Evolutionary conservation across 2,113 vertebrate genomes (phyloP).

Genomic region (Chloebia gouldiae): DNA sequence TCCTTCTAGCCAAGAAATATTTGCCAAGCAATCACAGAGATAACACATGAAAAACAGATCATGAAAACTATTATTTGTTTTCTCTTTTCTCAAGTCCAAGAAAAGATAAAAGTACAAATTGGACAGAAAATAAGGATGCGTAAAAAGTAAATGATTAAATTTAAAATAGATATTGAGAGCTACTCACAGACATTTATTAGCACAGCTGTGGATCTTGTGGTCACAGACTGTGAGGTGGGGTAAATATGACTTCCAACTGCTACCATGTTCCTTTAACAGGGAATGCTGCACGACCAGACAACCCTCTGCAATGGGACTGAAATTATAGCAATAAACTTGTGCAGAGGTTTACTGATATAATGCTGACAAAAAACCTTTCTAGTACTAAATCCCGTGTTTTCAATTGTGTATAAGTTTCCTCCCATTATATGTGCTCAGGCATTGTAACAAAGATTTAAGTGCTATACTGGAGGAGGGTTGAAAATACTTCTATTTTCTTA

Average conservation of each 20-base stretch:
- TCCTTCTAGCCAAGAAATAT: background rate
- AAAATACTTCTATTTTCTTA: background rate
- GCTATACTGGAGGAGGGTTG: background rate
- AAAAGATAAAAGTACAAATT: background rate
- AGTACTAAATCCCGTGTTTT: background rate
- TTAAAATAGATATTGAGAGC: background rate
- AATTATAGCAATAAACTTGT: background rate
- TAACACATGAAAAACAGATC: background rate
- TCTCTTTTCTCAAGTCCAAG: background rate
- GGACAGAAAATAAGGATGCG: background rate
- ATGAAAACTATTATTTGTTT: background rate
- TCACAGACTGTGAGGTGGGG: background rate
- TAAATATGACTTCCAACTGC: background rate
- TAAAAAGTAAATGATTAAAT: background rate
- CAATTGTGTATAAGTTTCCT: background rate
- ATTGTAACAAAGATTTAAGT: background rate
- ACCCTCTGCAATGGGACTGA: background rate
- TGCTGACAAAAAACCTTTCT: background rate
- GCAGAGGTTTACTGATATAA: background rate
- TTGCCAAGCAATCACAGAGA: background rate
- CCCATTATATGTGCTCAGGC: background rate
- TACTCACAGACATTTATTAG: background rate
- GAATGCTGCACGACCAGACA: background rate
- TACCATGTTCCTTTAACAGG: accelerated
- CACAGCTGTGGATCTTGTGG: background rate